Conservation (phyloP, 1,140 invertebrate genomes). For the Hycleus phaleratus region DNA sequence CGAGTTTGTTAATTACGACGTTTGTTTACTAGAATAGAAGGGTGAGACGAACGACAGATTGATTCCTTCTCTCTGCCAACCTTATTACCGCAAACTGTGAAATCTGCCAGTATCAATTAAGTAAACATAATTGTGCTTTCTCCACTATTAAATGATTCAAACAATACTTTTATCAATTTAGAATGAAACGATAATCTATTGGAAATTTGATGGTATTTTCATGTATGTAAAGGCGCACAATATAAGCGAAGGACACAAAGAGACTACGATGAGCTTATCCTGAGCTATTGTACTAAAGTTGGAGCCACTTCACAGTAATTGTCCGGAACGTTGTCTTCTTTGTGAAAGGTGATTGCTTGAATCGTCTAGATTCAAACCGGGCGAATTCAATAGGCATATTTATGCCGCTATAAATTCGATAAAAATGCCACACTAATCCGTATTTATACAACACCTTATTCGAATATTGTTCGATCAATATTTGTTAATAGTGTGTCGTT, state of each 20-base stretch:
- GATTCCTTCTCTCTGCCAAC: constrained; percentile 1
- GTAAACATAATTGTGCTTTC: constrained; percentile 9
- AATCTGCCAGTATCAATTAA: constrained; percentile 13
- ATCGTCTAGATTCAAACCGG: constrained; percentile 19
- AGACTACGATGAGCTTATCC: constrained; percentile 6
- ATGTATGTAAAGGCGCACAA: not conserved
- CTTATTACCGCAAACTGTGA: not conserved
- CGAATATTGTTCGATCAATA: not conserved
- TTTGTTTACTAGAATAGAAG: not conserved
- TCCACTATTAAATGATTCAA: constrained; percentile 7
- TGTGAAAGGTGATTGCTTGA: constrained; percentile 24
- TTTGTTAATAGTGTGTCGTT: too few species aligned
- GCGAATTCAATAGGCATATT: constrained; percentile 23
- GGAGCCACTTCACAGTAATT: constrained; percentile 28
- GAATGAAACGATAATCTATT: too few species aligned
- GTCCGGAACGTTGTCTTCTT: constrained; percentile 29
- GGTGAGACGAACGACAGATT: constrained; percentile 11
- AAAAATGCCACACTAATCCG: constrained; percentile 3
- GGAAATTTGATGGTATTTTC: too few species aligned
- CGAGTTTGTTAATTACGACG: constrained; percentile 32
- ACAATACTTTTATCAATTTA: too few species aligned
- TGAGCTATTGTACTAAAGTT: constrained; percentile 7
- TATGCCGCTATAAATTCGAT: constrained; percentile 4
- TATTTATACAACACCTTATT: too few species aligned
- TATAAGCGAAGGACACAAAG: constrained; percentile 2